Base-by-base conservation (phyloP, 92 coral and sea anemone species). In the Palythoa heliodiscus region DNA sequence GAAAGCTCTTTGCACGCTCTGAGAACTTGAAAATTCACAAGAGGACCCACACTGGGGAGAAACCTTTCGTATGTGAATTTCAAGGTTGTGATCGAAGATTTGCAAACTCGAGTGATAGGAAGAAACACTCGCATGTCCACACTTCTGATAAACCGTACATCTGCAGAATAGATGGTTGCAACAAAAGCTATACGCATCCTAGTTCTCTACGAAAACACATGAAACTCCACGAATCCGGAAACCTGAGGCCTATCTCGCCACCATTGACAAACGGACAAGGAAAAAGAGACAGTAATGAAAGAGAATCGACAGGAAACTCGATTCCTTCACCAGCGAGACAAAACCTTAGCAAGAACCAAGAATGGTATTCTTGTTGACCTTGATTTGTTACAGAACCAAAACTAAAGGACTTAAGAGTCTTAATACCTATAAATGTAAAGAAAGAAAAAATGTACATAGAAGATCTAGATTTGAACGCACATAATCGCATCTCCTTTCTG, bases 181-280 rank as follows among this genome's bases (percentile, higher is more conserved):
- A 97, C 78, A 97, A 97, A 89, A 97, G 99, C 86, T 97, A 97
- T 64, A 97, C 99, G 38, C 99, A 97, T 80, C 99, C 99, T n/a
- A 94, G 98, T 68, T 97, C 99, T 25, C 88, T 97, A 66, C 81
- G 98, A 88, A 97, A 96, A 88, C 99, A 96, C 82, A 96, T 96
- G 99, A 96, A 96, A 91, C 99, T 97, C 66, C 99, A 97, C 64
- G 99, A 97, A 71, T 87, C 90, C 53, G 98, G 98, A 64, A 93
- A 93, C 61, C 82, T 94, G 12, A 89, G 98, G 71, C 92, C 95
- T 13, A 76, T 94, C 25, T 94, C 98, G 66, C 98, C 98, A 48
- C 88, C 92, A 63, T 67, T 92, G 29, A 90, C 93, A 48, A 94
- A 92, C 83, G 95, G 98, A 58, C 95, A 90, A 80, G 87, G 90